Base-by-base conservation (phyloP, 2,888 invertebrate genomes). In the Aphodius granarius region DNA sequence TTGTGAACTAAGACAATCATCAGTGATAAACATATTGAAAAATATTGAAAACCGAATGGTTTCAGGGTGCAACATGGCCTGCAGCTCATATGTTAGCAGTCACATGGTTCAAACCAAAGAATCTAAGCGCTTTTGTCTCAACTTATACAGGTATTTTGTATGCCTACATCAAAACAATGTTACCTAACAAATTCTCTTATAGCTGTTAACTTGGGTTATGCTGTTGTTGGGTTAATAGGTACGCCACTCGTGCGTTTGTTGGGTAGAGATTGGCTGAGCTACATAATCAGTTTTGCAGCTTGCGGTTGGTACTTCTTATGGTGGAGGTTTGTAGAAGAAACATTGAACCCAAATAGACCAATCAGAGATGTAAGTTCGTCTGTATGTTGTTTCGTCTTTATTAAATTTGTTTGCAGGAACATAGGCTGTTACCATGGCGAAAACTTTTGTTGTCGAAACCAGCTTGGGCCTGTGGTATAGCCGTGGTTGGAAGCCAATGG, bases 401-500 rank as follows among this genome's bases (percentile, higher is more conserved):
- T 22, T 43, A 18, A n/a, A 63, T 17, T 63, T 62, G 62, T 76
- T 77, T 76, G 62, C 73, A 88, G 88, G 87, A 87, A 81, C 86
- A 86, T 74, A 82, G 86, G 77, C 81, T 86, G 79, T 81, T 90
- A 78, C 90, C 90, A 1, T 90, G 90, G 90, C 87, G 90, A 76
- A 86, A 88, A 77, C 82, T 90, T 19, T 81, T 90, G 75, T 84
- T 88, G 75, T 90, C 90, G 0, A 89, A 89, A 81, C 90, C 90
- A 17, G 90, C 90, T 3, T 90, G 90, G 90, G 89, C 90, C 23
- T 90, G 90, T 75, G 90, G 90, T 0, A 87, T 90, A 0, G 90
- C 90, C 0, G 89, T 90, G 0, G 88, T 90, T 84, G 90, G 90
- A 5, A 90, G 89, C 81, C 90, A 90, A 84, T 90, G 90, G 90